Base-by-base conservation (phyloP, 2,888 invertebrate genomes). In the Euplagia quadripunctaria region DNA sequence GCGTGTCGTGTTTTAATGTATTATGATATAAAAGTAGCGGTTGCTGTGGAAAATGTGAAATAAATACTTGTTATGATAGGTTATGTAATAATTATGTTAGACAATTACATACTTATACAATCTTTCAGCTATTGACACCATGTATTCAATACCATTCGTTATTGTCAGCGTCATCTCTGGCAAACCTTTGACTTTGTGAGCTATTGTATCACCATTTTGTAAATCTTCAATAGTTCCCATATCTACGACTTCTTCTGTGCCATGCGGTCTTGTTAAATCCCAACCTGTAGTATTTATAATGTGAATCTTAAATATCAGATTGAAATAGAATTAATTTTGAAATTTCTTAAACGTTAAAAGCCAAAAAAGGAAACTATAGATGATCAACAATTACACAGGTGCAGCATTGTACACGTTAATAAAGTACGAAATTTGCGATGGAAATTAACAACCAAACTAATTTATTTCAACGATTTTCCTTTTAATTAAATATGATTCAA, bases 121-220 rank as follows among this genome's bases (percentile, higher is more conserved):
- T 86, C 92, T 90, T 85, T 95, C 94, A 63, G 87, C 84, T 67
- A 91, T 79, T 5, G 93, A 92, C 5, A 88, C 91, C 67, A 93
- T 81, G 79, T 91, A 94, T 71, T 94, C 93, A 31, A 94, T 91
- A 58, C 91, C 90, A 49, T 88, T 84, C 11, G 92, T 92, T 17
- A 95, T 92, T 1, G 85, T 90, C 0, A 93, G 49, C 0, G 94
- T 92, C 87, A 93, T 88, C 68, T 93, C 92, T 16, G 92, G 92
- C 20, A 94, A 77, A 0, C 89, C 91, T 70, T 91, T 89, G 67
- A 94, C 85, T 79, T 91, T 92, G 20, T 87, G 87, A 41, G 87
- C 81, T 16, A 94, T 78, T 49, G 86, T 88, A 74, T 87, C 89
- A 11, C 89, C 90, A 43, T 79, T 77, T 58, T 80, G 80, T 65